phyloP scores from a whole-genome alignment of 2,113 vertebrate species.

The Ptychochromis oligacanthus region DNA sequence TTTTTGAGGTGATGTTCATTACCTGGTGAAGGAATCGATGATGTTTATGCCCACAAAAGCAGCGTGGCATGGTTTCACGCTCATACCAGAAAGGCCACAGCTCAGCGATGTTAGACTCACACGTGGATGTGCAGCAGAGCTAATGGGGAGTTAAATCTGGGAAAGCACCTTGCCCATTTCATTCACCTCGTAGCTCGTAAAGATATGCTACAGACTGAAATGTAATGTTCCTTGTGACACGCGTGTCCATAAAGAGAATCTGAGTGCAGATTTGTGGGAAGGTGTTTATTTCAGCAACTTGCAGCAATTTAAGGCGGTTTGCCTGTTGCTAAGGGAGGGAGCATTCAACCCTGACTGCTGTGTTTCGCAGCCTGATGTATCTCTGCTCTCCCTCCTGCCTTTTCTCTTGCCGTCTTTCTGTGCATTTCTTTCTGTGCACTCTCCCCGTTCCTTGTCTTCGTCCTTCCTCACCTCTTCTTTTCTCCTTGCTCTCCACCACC shows the following conservation, averaged over 20 bases:
- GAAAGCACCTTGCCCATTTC: slow-evolving; percentile 12
- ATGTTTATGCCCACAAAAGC: background rate
- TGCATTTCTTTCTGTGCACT: background rate
- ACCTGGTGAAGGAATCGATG: background rate
- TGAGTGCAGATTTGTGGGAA: slow-evolving; percentile 3
- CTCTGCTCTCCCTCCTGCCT: background rate
- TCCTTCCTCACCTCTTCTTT: background rate
- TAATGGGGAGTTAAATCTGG: slow-evolving; percentile 21
- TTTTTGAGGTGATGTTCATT: background rate
- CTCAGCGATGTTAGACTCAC: slow-evolving; percentile 6
- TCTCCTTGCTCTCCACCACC: slow-evolving; percentile 18
- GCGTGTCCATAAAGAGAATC: background rate
- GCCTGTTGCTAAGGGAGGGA: slow-evolving; percentile 28
- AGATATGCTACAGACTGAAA: background rate
- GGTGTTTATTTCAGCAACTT: slow-evolving; percentile 27
- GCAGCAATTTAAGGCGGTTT: background rate
- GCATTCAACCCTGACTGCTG: slow-evolving; percentile 36
- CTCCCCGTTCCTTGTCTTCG: background rate
- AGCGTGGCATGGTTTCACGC: background rate
- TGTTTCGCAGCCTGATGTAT: slow-evolving; percentile 30
- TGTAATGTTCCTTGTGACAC: background rate
- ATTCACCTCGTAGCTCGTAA: background rate
- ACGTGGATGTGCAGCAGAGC: background rate
- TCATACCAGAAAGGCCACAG: background rate
- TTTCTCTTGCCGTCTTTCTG: background rate